Base-by-base conservation (phyloP, 2,888 invertebrate species). In the Theretra japonica region DNA sequence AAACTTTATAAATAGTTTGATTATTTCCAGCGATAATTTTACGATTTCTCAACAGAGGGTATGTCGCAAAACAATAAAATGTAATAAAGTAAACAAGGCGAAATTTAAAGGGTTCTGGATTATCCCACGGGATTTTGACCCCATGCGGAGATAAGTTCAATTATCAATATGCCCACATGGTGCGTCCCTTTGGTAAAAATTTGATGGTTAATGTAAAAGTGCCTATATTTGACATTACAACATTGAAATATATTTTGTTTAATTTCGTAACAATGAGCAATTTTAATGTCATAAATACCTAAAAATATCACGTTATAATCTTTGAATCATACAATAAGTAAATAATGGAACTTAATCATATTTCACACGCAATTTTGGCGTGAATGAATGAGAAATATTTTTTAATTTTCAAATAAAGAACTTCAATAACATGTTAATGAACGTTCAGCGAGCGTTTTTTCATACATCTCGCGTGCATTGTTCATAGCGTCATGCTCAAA, bases 91-190 rank as follows among this genome's bases (percentile, higher is more conserved):
- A 73, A 75, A 76, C 74, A 76, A 79, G 72, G 75, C 71, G 71
- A 76, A 77, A 78, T 84, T 79, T 79, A 83, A 88, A 92, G 90
- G 92, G 92, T 91, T 89, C 87, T 86, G 75, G 77, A 84, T 81
- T 87, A 87, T 93, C 93, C 93, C 94, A 93, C 92, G 94, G 93
- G 89, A 88, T 85, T 82, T 79, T 80, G 90, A 89, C 93, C 93
- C 94, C 93, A 89, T 90, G 89, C 84, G 83, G 93, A 87, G 91
- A 91, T 91, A 90, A 89, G 86, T 86, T 79, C 82, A 85, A 82
- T 83, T 79, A 82, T 81, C 83, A 86, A 92, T 93, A 80, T 88
- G 86, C 93, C 94, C 93, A 89, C 93, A 93, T 93, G 89, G 80
- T 80, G 90, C 83, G 86, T 83, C 88, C 89, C 86, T 88, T 85